These are phyloP conservation scores for Tubiluchus corallicola DNA, from an alignment of 2,888 invertebrate genomes.

Conservation along the genomic window DNA sequence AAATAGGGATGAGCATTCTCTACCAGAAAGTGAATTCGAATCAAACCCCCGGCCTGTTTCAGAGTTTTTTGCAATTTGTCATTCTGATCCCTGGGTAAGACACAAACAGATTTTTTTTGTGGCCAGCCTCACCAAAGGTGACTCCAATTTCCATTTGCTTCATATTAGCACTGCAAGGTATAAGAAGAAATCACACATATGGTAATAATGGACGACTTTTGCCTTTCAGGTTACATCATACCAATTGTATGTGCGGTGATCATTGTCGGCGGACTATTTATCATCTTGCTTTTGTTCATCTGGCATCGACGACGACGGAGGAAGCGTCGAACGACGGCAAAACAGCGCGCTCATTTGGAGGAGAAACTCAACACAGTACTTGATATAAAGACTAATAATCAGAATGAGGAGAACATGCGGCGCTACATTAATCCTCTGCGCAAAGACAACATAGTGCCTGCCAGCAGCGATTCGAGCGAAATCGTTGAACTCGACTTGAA, in stretches of 20 bases:
- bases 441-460: slow-evolving; percentile 29
- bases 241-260: slow-evolving; percentile 24
- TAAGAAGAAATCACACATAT: too few relatives aligned
- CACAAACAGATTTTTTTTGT: too few relatives aligned
- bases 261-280: slow-evolving; percentile 19
- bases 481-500: slow-evolving; percentile 35
- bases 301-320: slow-evolving; percentile 11
- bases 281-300: slow-evolving; percentile 24
- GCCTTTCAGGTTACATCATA: slow-evolving; percentile 15
- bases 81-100: too few relatives aligned
- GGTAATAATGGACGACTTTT: too few relatives aligned
- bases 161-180: too few relatives aligned
- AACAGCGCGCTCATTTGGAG: not conserved
- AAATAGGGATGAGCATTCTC: too few relatives aligned
- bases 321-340: not conserved
- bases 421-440: slow-evolving; percentile 56
- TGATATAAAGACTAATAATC: slow-evolving; percentile 66
- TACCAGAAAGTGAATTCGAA: too few relatives aligned
- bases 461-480: slow-evolving; percentile 32
- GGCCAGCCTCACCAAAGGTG: too few relatives aligned
- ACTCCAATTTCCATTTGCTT: too few relatives aligned
- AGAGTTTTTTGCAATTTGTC: too few relatives aligned
- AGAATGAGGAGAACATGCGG: slow-evolving; percentile 71
- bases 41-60: too few relatives aligned
- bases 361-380: slow-evolving; percentile 15